A percentile compares a stretch with the other conserved stretches of the same genome.
phyloP scores from a whole-genome alignment of 1,140 invertebrate species.

The Drosophila parabipectinata region DNA sequence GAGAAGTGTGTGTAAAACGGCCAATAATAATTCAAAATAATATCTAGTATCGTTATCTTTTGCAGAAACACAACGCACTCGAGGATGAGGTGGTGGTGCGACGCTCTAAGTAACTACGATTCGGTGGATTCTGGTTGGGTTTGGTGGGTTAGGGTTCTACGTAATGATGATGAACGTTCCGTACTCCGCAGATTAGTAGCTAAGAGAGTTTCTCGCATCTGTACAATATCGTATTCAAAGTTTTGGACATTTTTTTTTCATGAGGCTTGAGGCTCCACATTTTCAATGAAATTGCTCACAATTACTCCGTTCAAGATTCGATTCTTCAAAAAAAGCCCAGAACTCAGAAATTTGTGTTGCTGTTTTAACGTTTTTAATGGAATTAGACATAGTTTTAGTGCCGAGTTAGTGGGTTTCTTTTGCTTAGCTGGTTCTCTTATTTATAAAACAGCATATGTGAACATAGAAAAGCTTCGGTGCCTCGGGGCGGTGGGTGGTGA shows the following conservation, averaged over 20 bases:
- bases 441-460: slow-evolving; percentile 67
- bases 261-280: slow-evolving; percentile 23
- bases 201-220: slow-evolving; percentile 39
- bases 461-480: slow-evolving; percentile 73
- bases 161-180: slow-evolving; percentile 48
- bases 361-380: slow-evolving; percentile 18
- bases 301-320: slow-evolving; percentile 22
- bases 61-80: no score
- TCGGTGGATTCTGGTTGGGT: background rate
- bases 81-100: slow-evolving; percentile 2
- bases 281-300: slow-evolving; percentile 27
- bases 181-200: slow-evolving; percentile 39
- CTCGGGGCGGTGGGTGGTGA: slow-evolving; percentile 28
- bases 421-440: slow-evolving; percentile 24
- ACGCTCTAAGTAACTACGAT: background rate
- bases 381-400: slow-evolving; percentile 35
- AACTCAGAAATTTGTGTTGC: slow-evolving; percentile 83
- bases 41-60: background rate
- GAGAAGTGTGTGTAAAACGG: slow-evolving; percentile 65
- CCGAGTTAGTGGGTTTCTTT: slow-evolving; percentile 58
- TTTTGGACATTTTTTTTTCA: slow-evolving; percentile 83
- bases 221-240: slow-evolving; percentile 84
- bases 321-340: slow-evolving; percentile 78
- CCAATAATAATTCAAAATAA: slow-evolving; percentile 53
- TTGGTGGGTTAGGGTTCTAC: slow-evolving; percentile 17